Conservation (phyloP, 2,113 vertebrate species). For the Nerophis ophidion region DNA sequence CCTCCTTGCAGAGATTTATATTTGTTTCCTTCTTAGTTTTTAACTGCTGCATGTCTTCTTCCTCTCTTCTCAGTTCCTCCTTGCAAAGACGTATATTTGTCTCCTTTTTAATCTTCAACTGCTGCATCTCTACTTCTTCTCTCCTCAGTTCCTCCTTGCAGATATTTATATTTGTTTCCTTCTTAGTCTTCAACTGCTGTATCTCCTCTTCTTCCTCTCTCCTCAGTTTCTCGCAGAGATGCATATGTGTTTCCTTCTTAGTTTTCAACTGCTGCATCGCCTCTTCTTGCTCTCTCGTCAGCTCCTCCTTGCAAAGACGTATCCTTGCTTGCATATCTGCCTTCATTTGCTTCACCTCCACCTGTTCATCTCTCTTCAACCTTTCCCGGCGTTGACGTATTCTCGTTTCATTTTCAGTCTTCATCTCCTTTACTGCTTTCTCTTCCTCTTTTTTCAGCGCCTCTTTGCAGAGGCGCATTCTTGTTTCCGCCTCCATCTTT, state of each 20-base stretch:
- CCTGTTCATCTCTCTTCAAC: constrained; percentile 1
- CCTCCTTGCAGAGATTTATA: neutral
- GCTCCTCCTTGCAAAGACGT: neutral
- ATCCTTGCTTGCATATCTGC: neutral
- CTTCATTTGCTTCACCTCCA: neutral
- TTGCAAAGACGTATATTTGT: neutral
- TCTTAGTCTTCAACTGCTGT: neutral
- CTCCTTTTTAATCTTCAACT: neutral
- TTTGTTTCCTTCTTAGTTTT: neutral
- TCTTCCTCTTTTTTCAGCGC: neutral
- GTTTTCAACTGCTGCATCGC: constrained; percentile 1
- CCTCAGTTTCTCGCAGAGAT: neutral
- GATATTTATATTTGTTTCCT: neutral
- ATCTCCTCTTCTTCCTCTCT: neutral
- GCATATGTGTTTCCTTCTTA: neutral
- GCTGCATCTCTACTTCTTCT: neutral
- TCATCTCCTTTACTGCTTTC: neutral
- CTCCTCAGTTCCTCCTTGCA: neutral
- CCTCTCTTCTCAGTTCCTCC: too few species aligned
- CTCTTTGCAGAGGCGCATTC: constrained; percentile 46
- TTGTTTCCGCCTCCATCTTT: constrained; percentile 67
- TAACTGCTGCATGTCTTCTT: neutral
- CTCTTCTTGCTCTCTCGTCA: neutral
- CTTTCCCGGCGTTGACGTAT: neutral
- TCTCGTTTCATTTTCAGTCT: neutral